These are phyloP conservation scores for Sciaenops ocellatus DNA, from an alignment of 2,797 vertebrate species.

Conservation along the genomic window DNA sequence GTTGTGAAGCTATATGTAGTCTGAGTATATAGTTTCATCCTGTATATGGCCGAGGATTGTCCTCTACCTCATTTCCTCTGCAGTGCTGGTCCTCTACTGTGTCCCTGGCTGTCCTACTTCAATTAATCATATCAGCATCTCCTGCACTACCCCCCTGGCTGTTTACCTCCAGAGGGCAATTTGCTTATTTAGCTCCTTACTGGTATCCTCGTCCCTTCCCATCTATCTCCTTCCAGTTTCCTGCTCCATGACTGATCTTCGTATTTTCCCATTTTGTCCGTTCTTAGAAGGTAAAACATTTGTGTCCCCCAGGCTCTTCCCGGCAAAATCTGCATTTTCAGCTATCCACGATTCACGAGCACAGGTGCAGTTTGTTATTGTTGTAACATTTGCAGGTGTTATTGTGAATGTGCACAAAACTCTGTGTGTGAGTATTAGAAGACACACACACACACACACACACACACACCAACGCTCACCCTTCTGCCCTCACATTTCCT, in stretches of 20 bases:
- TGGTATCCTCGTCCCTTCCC: slow-evolving; percentile 48
- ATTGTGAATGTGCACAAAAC: slow-evolving; percentile 18
- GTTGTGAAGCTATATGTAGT: slow-evolving; percentile 66
- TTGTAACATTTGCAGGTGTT: slow-evolving; percentile 29
- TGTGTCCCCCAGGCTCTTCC: background rate
- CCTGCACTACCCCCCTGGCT: slow-evolving; percentile 59
- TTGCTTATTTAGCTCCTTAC: slow-evolving; percentile 78
- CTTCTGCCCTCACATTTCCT: slow-evolving; percentile 16
- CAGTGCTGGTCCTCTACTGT: slow-evolving; percentile 70
- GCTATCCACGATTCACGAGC: slow-evolving; percentile 11
- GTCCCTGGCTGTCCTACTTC: slow-evolving; percentile 83
- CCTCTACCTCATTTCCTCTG: slow-evolving; percentile 77
- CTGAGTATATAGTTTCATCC: slow-evolving; percentile 63
- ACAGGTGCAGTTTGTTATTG: slow-evolving; percentile 27
- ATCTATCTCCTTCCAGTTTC: slow-evolving; percentile 58
- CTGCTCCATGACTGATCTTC: slow-evolving; percentile 3
- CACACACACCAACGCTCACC: slow-evolving; percentile 3
- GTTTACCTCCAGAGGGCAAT: slow-evolving; percentile 82
- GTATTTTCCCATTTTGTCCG: background rate
- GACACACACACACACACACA: background rate
- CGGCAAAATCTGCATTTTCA: slow-evolving; percentile 48
- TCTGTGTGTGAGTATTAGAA: background rate
- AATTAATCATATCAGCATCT: slow-evolving; percentile 84
- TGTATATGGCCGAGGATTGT: slow-evolving; percentile 72
- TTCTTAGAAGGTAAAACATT: slow-evolving; percentile 21